phyloP scores from a whole-genome alignment of 2,797 vertebrate species.

The Threskiornis aethiopicus region DNA sequence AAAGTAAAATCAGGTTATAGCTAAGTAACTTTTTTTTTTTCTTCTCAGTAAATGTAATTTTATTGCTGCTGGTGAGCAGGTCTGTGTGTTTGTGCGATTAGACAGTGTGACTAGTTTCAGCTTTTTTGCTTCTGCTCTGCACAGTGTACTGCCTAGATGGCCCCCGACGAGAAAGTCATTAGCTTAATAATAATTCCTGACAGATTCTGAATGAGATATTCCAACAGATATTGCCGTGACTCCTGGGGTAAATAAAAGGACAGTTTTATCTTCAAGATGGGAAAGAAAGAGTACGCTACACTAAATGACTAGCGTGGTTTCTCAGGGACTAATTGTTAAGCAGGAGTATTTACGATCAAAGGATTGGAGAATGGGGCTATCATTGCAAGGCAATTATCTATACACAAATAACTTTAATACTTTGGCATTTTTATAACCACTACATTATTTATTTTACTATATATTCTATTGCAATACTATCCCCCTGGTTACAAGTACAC shows the following conservation, averaged over 20 bases:
- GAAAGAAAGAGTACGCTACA: neutral
- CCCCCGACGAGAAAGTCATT: neutral
- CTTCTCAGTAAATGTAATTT: neutral
- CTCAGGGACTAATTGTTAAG: constrained; percentile 45
- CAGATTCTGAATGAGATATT: neutral
- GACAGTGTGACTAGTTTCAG: neutral
- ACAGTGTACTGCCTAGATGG: fast-evolving
- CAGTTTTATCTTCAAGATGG: constrained; percentile 1
- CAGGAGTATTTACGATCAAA: constrained; percentile 37
- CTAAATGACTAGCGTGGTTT: neutral
- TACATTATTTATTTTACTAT: constrained; percentile 24
- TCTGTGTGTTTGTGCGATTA: neutral
- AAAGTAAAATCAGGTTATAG: neutral
- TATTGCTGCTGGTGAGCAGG: neutral
- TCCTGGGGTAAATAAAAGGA: constrained; percentile 31
- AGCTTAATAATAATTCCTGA: neutral
- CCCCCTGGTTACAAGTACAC: neutral
- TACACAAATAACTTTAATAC: constrained; percentile 44
- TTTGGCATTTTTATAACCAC: constrained; percentile 40
- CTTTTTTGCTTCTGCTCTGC: neutral
- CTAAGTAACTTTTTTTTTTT: neutral
- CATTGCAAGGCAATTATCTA: constrained; percentile 50
- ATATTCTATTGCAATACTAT: neutral
- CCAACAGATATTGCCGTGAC: neutral
- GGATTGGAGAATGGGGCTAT: neutral